phyloP scores from a whole-genome alignment of 2,888 invertebrate genomes.

The Drosophila nigricruria region DNA sequence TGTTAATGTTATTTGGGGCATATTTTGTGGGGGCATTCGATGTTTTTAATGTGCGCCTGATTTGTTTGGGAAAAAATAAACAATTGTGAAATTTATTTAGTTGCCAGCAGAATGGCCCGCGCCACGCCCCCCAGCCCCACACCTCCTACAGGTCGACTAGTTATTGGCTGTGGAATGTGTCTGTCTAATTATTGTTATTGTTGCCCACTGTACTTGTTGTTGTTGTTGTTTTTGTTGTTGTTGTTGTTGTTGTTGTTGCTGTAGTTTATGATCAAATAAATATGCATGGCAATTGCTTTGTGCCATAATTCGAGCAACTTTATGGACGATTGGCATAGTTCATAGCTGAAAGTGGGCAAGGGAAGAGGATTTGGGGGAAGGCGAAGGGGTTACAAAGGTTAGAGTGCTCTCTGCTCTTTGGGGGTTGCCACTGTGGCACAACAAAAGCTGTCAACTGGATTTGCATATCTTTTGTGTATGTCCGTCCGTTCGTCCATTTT shows the following conservation, averaged over 20 bases:
- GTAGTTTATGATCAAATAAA: slow-evolving; percentile 69
- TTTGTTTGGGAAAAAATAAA: slow-evolving; percentile 78
- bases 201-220: slow-evolving; percentile 17
- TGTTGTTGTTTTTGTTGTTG: slow-evolving; percentile 8
- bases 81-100: slow-evolving; percentile 76
- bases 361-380: not conserved
- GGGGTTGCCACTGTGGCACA: slow-evolving; percentile 21
- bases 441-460: slow-evolving; percentile 48
- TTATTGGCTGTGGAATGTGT: slow-evolving; percentile 44
- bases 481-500: slow-evolving; percentile 21
- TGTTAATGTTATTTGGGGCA: slow-evolving; percentile 57
- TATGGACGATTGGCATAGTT: slow-evolving; percentile 43
- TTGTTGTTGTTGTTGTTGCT: slow-evolving; percentile 21
- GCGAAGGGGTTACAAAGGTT: slow-evolving; percentile 15
- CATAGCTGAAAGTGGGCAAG: slow-evolving; percentile 14
- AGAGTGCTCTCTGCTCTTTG: slow-evolving; percentile 24
- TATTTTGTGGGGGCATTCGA: slow-evolving; percentile 62
- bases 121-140: not conserved
- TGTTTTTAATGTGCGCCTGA: slow-evolving; percentile 76
- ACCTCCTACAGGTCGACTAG: not conserved
- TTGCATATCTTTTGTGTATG: slow-evolving; percentile 69
- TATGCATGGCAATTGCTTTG: slow-evolving; percentile 67
- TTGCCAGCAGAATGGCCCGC: slow-evolving; percentile 36
- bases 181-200: slow-evolving; percentile 44
- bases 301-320: slow-evolving; percentile 63